These are phyloP conservation scores for Ornithoptera alexandrae DNA, from an alignment of 2,888 invertebrate species.

Conservation along the genomic window DNA sequence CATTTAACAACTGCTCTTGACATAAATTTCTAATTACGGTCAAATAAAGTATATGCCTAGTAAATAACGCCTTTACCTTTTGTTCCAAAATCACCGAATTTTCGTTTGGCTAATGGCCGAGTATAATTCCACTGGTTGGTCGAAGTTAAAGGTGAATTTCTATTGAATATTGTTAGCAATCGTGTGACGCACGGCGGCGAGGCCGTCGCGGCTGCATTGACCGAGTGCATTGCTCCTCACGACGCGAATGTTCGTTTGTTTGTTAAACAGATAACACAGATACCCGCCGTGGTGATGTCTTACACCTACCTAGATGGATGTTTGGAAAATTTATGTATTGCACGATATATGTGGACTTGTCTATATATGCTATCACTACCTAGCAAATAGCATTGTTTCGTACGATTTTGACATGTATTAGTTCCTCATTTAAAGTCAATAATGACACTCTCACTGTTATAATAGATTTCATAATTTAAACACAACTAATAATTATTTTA, in stretches of 20 bases:
- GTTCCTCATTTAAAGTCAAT: too few species aligned
- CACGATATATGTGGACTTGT: not conserved
- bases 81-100: too few species aligned
- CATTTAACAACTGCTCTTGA: too few species aligned
- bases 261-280: constrained; percentile 35
- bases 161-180: constrained; percentile 33
- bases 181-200: constrained; percentile 50
- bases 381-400: not conserved
- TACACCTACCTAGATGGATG: not conserved
- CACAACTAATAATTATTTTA: too few species aligned
- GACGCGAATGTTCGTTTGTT: constrained; percentile 36
- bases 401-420: too few species aligned
- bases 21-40: too few species aligned
- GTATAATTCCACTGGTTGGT: constrained; percentile 11
- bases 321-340: not conserved
- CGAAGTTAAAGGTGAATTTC: constrained; percentile 30
- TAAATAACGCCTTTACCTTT: too few species aligned
- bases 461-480: too few species aligned
- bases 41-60: too few species aligned
- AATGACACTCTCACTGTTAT: too few species aligned
- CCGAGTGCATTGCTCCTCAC: constrained; percentile 40
- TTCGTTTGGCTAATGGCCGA: not conserved
- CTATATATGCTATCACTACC: not conserved
- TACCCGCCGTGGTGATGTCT: not conserved
- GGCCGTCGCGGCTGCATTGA: constrained; percentile 42